Conservation (phyloP, 2,888 invertebrate genomes). For the Poecilus cupreus region DNA sequence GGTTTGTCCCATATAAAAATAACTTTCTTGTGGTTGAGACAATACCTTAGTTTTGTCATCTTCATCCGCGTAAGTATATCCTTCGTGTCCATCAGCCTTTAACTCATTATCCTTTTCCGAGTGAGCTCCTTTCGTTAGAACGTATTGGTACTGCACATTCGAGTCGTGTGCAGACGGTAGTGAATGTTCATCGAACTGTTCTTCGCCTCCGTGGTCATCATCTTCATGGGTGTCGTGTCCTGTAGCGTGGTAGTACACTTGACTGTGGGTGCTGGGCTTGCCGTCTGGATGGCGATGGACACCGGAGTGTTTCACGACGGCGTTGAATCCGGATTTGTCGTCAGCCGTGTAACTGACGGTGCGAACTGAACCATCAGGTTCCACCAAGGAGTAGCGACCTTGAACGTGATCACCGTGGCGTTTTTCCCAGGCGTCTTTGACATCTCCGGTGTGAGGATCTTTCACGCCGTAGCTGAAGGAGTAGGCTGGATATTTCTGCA, state of each 20-base stretch:
- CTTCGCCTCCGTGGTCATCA: constrained; percentile 24
- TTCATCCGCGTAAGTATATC: constrained; percentile 55
- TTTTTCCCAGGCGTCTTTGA: constrained; percentile 79
- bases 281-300: constrained; percentile 69
- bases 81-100: not conserved
- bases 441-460: constrained; percentile 77
- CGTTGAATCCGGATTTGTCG: constrained; percentile 76
- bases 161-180: constrained; percentile 51
- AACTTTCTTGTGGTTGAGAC: constrained; percentile 25
- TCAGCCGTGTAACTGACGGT: constrained; percentile 79
- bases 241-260: constrained; percentile 43
- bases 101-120: constrained; percentile 33
- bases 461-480: constrained; percentile 79
- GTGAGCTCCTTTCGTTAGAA: not conserved
- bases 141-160: constrained; percentile 59
- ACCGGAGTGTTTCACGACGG: constrained; percentile 76
- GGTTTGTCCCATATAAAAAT: constrained; percentile 41
- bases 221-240: constrained; percentile 62
- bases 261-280: constrained; percentile 65
- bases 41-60: constrained; percentile 39
- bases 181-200: constrained; percentile 34
- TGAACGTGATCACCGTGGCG: constrained; percentile 78
- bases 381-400: constrained; percentile 81
- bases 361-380: constrained; percentile 80
- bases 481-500: constrained; percentile 76